Conservation (phyloP, 2,888 invertebrate species). For the Caenorhabditis becei region DNA sequence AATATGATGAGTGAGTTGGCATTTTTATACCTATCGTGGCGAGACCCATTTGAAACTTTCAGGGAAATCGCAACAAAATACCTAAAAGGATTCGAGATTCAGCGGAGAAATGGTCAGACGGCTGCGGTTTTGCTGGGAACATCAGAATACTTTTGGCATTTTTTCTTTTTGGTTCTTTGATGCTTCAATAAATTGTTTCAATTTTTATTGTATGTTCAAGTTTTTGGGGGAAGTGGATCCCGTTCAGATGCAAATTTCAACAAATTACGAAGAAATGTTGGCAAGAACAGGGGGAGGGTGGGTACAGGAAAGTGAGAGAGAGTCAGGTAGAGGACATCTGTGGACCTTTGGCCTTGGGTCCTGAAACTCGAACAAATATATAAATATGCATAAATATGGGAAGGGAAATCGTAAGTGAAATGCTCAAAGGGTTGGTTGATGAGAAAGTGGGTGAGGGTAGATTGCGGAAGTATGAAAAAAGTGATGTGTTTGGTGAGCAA, state of each 20-base stretch:
- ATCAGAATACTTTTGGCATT: background rate
- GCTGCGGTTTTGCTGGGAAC: no score
- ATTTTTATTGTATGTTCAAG: slow-evolving; percentile 8
- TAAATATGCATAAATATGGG: slow-evolving; percentile 35
- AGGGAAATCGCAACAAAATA: no score
- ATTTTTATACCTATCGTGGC: no score
- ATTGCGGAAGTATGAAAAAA: slow-evolving; percentile 7
- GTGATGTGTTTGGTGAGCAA: slow-evolving; percentile 38
- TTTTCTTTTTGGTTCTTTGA: background rate
- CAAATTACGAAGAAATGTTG: slow-evolving; percentile 15
- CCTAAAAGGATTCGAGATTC: no score
- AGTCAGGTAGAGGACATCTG: slow-evolving; percentile 7
- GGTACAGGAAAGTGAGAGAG: slow-evolving; percentile 13
- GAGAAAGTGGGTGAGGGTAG: slow-evolving; percentile 16
- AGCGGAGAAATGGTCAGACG: no score
- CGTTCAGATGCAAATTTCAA: slow-evolving; percentile 25
- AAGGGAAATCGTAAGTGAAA: slow-evolving; percentile 34
- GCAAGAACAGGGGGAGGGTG: slow-evolving; percentile 7
- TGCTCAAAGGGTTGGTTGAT: slow-evolving; percentile 17
- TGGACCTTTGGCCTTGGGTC: background rate
- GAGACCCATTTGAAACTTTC: no score
- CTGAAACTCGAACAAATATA: background rate
- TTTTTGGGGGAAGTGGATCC: background rate
- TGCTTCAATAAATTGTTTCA: background rate
- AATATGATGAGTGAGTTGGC: no score